Evolutionary conservation across 2,113 vertebrate genomes (phyloP).

Genomic region (Leptodactylus fuscus): DNA sequence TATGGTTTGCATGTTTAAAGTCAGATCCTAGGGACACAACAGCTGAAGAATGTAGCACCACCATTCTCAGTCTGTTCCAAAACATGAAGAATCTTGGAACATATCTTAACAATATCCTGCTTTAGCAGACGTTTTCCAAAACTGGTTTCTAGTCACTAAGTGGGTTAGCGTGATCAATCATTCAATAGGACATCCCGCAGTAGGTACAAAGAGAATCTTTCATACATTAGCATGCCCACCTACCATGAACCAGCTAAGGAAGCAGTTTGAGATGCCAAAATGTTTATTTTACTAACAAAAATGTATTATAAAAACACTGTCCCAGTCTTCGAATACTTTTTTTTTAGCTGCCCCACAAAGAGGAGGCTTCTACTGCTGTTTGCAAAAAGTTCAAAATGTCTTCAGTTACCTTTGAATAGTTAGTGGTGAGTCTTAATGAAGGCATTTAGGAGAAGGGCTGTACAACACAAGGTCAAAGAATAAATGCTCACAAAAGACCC

Average conservation of each 20-base stretch:
- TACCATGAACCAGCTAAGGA: conserved; percentile 61
- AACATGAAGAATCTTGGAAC: conserved; percentile 43
- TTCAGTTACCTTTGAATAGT: not conserved
- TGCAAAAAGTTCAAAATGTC: conserved; percentile 37
- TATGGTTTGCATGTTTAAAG: conserved; percentile 82
- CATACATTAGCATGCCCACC: conserved; percentile 62
- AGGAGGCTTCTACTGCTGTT: not conserved
- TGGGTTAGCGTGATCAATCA: conserved; percentile 53
- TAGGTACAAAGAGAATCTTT: conserved; percentile 65
- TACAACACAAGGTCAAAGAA: conserved; percentile 36
- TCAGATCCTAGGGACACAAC: conserved; percentile 74
- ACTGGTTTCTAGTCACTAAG: conserved; percentile 42
- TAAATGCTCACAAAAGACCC: conserved; percentile 56
- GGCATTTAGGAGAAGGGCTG: not conserved
- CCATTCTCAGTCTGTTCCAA: conserved; percentile 61
- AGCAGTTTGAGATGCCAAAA: conserved; percentile 59
- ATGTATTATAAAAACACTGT: conserved; percentile 10
- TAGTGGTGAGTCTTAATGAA: not conserved
- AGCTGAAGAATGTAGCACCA: conserved; percentile 71
- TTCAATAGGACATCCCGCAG: conserved; percentile 41
- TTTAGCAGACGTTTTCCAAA: conserved; percentile 50
- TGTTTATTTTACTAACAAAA: conserved; percentile 57
- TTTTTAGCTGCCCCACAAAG: not conserved
- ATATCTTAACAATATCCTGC: conserved; percentile 51
- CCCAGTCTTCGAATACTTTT: not conserved